These are phyloP conservation scores for Aythya baeri DNA, from an alignment of 2,113 vertebrate species.

Conservation along the genomic window DNA sequence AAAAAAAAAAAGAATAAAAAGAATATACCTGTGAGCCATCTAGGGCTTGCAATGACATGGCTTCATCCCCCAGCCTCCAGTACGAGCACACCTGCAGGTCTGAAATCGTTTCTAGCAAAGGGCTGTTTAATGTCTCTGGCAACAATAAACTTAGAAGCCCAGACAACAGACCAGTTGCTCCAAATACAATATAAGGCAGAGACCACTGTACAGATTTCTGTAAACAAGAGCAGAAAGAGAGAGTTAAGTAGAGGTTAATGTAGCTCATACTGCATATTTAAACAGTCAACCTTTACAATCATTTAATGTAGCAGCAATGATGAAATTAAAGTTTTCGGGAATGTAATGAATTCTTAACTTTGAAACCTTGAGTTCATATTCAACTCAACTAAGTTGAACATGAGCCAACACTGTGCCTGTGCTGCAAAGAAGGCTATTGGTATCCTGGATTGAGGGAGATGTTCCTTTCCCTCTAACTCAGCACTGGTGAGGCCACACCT, in stretches of 20 bases:
- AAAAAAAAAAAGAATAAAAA: background rate
- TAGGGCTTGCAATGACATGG: slow-evolving; percentile 71
- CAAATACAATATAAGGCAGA: slow-evolving; percentile 82
- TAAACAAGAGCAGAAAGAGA: background rate
- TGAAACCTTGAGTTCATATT: background rate
- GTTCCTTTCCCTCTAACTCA: background rate
- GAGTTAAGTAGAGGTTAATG: background rate
- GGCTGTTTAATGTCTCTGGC: slow-evolving; percentile 82
- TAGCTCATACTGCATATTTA: background rate
- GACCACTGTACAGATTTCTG: slow-evolving; percentile 80
- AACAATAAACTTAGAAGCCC: slow-evolving; percentile 80
- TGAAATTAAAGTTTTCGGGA: background rate
- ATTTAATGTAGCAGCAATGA: background rate
- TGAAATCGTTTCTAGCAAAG: slow-evolving; percentile 79
- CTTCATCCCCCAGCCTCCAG: slow-evolving; percentile 73
- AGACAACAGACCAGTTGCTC: slow-evolving; percentile 75
- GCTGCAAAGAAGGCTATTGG: background rate
- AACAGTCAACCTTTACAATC: background rate
- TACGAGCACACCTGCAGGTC: slow-evolving; percentile 77
- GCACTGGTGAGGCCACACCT: background rate
- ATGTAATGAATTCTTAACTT: background rate
- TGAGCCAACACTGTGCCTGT: background rate
- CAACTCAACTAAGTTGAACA: background rate
- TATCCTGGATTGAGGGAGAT: background rate
- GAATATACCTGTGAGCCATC: slow-evolving; percentile 69